A percentile compares a stretch with the other conserved stretches of the same genome.
These are phyloP conservation scores for Sinocyclocheilus anshuiensis DNA, from an alignment of 2,113 vertebrate genomes.

Conservation along the genomic window DNA sequence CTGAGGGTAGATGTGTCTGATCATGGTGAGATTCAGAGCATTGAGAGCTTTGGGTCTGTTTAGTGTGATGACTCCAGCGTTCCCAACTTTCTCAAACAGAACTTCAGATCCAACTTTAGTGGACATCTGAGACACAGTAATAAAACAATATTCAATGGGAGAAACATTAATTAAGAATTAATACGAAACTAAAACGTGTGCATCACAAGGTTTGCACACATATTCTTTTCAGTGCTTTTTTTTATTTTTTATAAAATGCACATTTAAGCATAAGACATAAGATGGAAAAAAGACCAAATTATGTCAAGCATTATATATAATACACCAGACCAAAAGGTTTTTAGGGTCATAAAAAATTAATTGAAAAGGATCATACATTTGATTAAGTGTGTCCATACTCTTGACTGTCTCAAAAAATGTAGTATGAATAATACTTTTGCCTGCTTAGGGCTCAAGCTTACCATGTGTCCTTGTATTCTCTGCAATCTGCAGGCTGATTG, in stretches of 20 bases:
- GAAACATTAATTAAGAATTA: background rate
- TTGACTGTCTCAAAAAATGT: background rate
- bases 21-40: slow-evolving; percentile 82
- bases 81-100: slow-evolving; percentile 82
- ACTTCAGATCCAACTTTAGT: slow-evolving; percentile 75
- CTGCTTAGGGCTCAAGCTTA: slow-evolving; percentile 53
- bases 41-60: slow-evolving; percentile 92
- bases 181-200: background rate
- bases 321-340: background rate
- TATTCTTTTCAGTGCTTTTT: background rate
- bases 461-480: slow-evolving; percentile 74
- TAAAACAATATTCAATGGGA: background rate
- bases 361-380: background rate
- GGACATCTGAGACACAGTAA: slow-evolving; percentile 73
- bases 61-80: slow-evolving; percentile 87
- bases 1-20: slow-evolving; percentile 82
- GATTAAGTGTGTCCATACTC: background rate
- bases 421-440: background rate
- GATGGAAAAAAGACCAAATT: background rate
- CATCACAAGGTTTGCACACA: background rate
- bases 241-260: background rate
- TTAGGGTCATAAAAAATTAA: background rate
- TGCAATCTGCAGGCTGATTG: slow-evolving; percentile 70
- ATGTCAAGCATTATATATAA: background rate
- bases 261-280: background rate